Evolutionary conservation across 2,888 invertebrate genomes (phyloP).

Genomic region (Brenthis hecate): DNA sequence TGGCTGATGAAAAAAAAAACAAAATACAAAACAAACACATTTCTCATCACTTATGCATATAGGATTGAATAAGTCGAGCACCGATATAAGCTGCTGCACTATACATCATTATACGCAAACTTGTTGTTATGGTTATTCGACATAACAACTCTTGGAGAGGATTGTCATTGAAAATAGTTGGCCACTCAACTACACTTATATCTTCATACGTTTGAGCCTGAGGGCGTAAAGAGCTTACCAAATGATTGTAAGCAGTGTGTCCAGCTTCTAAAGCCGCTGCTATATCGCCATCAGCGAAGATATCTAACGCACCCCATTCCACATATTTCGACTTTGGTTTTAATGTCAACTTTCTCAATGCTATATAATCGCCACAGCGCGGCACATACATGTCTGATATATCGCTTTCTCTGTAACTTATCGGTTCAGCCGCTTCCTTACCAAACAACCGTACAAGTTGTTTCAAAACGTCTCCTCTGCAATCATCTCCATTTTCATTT

Average conservation of each 20-base stretch:
- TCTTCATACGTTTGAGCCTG: slow-evolving; percentile 72
- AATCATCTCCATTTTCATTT: slow-evolving; percentile 49
- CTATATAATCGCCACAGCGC: slow-evolving; percentile 67
- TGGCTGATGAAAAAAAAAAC: no score
- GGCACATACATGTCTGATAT: slow-evolving; percentile 67
- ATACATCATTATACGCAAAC: slow-evolving; percentile 50
- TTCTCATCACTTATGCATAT: slow-evolving; percentile 33
- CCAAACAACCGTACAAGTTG: slow-evolving; percentile 70
- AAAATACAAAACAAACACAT: no score
- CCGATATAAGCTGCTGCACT: slow-evolving; percentile 51
- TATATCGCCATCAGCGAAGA: slow-evolving; percentile 72
- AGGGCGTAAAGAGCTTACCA: slow-evolving; percentile 64
- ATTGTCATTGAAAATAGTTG: slow-evolving; percentile 48
- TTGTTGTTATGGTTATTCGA: slow-evolving; percentile 52
- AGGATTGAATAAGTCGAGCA: slow-evolving; percentile 47
- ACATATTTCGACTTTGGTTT: slow-evolving; percentile 49
- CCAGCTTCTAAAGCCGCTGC: slow-evolving; percentile 72
- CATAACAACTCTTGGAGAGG: slow-evolving; percentile 50
- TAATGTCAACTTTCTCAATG: slow-evolving; percentile 50
- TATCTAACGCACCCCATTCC: slow-evolving; percentile 73
- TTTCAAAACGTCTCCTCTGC: slow-evolving; percentile 58
- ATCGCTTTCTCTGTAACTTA: slow-evolving; percentile 59
- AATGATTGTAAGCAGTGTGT: slow-evolving; percentile 63
- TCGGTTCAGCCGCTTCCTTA: slow-evolving; percentile 56
- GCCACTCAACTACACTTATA: slow-evolving; percentile 49